phyloP scores from a whole-genome alignment of 2,113 vertebrate species.

The Uropsilus gracilis region DNA sequence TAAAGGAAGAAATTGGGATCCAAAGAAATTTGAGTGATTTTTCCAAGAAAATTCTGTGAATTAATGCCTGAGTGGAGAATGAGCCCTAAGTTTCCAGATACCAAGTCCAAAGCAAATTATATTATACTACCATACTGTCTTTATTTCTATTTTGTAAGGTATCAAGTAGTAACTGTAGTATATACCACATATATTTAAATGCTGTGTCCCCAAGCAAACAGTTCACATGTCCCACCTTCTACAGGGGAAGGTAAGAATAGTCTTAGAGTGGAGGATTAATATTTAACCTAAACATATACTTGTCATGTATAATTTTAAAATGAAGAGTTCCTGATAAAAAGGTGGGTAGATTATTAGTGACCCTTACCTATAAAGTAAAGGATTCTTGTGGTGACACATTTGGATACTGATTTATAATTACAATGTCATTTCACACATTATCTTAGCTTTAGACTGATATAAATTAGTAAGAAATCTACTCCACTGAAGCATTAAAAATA shows the following conservation, averaged over 20 bases:
- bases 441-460: background rate
- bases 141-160: background rate
- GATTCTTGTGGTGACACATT: background rate
- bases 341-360: background rate
- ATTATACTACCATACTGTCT: background rate
- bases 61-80: background rate
- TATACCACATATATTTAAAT: too few species aligned
- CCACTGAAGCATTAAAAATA: background rate
- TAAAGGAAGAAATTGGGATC: background rate
- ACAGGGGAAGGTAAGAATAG: background rate
- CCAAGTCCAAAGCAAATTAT: background rate
- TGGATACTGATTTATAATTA: background rate
- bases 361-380: background rate
- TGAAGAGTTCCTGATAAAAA: background rate
- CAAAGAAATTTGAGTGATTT: background rate
- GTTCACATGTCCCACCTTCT: background rate
- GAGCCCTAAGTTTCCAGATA: background rate
- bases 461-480: background rate
- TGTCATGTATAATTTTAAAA: background rate
- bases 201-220: background rate
- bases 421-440: conserved; percentile 1
- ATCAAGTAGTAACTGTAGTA: background rate
- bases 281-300: background rate
- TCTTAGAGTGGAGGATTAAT: background rate
- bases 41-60: background rate